A percentile compares a stretch with the other conserved stretches of the same genome.
Evolutionary conservation across 2,113 vertebrate genomes (phyloP).

Genomic region (Leptodactylus fuscus): DNA sequence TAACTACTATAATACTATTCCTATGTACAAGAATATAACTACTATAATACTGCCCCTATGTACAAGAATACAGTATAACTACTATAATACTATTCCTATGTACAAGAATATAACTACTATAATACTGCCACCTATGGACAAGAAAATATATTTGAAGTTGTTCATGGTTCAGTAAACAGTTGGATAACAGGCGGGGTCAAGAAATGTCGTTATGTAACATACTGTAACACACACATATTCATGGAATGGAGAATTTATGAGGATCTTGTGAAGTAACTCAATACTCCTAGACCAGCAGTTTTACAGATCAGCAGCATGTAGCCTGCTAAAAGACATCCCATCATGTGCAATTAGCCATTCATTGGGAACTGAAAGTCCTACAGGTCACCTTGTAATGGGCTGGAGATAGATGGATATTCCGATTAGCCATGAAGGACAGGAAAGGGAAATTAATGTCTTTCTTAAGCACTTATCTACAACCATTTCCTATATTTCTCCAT

Average conservation of each 20-base stretch:
- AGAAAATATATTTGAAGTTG: too few species aligned
- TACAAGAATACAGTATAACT: too few species aligned
- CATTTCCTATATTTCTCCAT: background rate
- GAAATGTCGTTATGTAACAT: background rate
- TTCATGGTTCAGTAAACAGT: background rate
- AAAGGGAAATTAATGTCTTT: slow-evolving; percentile 8
- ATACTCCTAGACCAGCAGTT: background rate
- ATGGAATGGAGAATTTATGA: background rate
- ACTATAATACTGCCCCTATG: too few species aligned
- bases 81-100: too few species aligned
- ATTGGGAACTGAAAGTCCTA: background rate
- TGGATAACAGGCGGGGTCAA: background rate
- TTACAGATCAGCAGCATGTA: background rate
- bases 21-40: background rate
- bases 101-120: too few species aligned
- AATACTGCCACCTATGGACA: too few species aligned
- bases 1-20: background rate
- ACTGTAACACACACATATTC: background rate
- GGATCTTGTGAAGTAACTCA: background rate
- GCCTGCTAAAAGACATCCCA: background rate
- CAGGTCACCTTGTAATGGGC: background rate
- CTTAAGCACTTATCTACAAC: background rate
- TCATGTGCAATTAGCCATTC: background rate
- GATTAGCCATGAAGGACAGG: background rate
- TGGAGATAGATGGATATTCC: background rate